These are phyloP conservation scores for Argyra leucocephala DNA, from an alignment of 2,888 invertebrate species.

Conservation along the genomic window DNA sequence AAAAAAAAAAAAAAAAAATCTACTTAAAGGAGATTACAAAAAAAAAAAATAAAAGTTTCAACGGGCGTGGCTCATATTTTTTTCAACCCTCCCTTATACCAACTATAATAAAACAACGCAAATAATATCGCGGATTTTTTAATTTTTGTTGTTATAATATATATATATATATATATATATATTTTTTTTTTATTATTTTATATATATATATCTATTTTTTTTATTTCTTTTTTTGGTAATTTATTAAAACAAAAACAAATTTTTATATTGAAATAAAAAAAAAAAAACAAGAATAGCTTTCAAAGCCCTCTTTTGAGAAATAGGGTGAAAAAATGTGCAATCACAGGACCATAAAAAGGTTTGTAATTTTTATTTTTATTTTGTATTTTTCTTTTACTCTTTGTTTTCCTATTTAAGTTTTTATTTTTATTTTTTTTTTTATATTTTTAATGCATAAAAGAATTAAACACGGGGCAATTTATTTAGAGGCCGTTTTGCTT, in stretches of 20 bases:
- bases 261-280: neutral
- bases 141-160: neutral
- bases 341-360: constrained; percentile 6
- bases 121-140: neutral
- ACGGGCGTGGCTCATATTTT: neutral
- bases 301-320: neutral
- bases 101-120: neutral
- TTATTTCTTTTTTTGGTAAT: neutral
- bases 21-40: neutral
- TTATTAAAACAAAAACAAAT: neutral
- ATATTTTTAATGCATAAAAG: neutral
- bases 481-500: no score
- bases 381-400: neutral
- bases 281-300: constrained; percentile 1
- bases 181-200: neutral
- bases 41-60: neutral
- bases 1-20: neutral
- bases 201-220: neutral
- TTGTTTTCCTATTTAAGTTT: neutral
- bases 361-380: neutral
- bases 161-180: no score
- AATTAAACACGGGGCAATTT: neutral
- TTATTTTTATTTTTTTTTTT: neutral
- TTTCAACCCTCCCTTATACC: neutral
- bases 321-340: constrained; percentile 4